These are phyloP conservation scores for Scomberomorus guttatus DNA, from an alignment of 2,797 vertebrate genomes.

Conservation along the genomic window DNA sequence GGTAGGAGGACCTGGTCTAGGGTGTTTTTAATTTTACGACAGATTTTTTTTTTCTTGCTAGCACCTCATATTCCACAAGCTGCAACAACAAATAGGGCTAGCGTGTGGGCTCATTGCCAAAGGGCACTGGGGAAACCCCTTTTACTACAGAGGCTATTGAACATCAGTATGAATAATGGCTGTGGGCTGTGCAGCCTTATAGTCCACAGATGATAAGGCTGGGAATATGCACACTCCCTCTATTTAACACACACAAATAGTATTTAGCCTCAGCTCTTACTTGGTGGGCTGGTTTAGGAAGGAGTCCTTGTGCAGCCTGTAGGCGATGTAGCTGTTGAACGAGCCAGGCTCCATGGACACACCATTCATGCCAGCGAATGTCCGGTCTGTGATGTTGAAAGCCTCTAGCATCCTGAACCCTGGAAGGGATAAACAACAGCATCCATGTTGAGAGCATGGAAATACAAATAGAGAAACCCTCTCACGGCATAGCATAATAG, in stretches of 20 bases:
- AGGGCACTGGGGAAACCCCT: slow-evolving; percentile 49
- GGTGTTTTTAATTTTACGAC: slow-evolving; percentile 28
- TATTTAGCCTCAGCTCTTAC: slow-evolving; percentile 83
- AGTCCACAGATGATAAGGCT: slow-evolving; percentile 51
- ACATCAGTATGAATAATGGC: slow-evolving; percentile 70
- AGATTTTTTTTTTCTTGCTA: slow-evolving; percentile 35
- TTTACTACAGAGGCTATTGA: slow-evolving; percentile 53
- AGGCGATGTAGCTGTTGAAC: slow-evolving; percentile 94
- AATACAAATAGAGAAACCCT: slow-evolving; percentile 7
- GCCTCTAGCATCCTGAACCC: slow-evolving; percentile 98
- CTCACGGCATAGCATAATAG: neutral
- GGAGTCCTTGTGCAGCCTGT: slow-evolving; percentile 95
- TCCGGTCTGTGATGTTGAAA: slow-evolving; percentile 96
- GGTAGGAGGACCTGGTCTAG: slow-evolving; percentile 35
- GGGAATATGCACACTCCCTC: slow-evolving; percentile 34
- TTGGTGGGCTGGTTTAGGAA: slow-evolving; percentile 93
- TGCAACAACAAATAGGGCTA: slow-evolving; percentile 59
- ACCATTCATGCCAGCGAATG: slow-evolving; percentile 92
- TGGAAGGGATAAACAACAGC: slow-evolving; percentile 67
- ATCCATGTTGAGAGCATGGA: slow-evolving; percentile 13
- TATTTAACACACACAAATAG: slow-evolving; percentile 32
- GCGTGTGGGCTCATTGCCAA: slow-evolving; percentile 32
- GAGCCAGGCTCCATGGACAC: slow-evolving; percentile 96
- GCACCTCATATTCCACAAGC: slow-evolving; percentile 63
- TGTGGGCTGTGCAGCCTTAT: slow-evolving; percentile 56